Percentiles rank a stretch among this genome's conserved stretches.
These are phyloP conservation scores for Chorisops tibialis DNA, from an alignment of 2,888 invertebrate genomes.

Conservation along the genomic window DNA sequence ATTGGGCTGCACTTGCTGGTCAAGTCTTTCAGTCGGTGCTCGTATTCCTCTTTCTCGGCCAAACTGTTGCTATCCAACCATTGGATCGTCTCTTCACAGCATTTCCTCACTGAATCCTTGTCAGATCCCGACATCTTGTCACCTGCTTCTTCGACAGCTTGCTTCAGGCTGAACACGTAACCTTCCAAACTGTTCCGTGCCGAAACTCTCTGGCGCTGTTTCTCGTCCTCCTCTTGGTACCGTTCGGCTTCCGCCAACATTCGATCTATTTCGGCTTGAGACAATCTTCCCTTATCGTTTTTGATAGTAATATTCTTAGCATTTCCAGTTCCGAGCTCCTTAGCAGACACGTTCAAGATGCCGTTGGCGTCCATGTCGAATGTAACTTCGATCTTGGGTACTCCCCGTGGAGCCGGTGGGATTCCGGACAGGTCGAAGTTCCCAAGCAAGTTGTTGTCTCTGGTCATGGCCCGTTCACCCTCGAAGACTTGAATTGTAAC, in stretches of 20 bases:
- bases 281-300: slow-evolving; percentile 72
- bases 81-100: slow-evolving; percentile 60
- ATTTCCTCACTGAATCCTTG: slow-evolving; percentile 61
- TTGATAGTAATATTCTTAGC: slow-evolving; percentile 72
- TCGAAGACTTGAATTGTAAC: slow-evolving; percentile 68
- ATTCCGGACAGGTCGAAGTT: slow-evolving; percentile 92
- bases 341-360: slow-evolving; percentile 80
- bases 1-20: slow-evolving; percentile 44
- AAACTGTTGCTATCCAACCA: slow-evolving; percentile 72
- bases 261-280: slow-evolving; percentile 71
- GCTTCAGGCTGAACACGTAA: slow-evolving; percentile 65
- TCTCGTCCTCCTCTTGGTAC: slow-evolving; percentile 67
- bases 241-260: slow-evolving; percentile 69
- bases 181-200: slow-evolving; percentile 67
- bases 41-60: slow-evolving; percentile 69
- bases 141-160: slow-evolving; percentile 62
- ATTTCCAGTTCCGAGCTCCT: slow-evolving; percentile 60
- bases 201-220: slow-evolving; percentile 61
- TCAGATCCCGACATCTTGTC: slow-evolving; percentile 61
- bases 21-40: slow-evolving; percentile 46
- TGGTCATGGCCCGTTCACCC: slow-evolving; percentile 80
- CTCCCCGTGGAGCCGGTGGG: slow-evolving; percentile 82
- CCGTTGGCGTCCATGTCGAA: slow-evolving; percentile 65
- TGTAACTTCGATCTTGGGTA: slow-evolving; percentile 72
- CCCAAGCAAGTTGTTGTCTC: slow-evolving; percentile 85